These are phyloP conservation scores for Diadema setosum DNA, from an alignment of 35 echinoderm and acorn worm species.

Conservation along the genomic window DNA sequence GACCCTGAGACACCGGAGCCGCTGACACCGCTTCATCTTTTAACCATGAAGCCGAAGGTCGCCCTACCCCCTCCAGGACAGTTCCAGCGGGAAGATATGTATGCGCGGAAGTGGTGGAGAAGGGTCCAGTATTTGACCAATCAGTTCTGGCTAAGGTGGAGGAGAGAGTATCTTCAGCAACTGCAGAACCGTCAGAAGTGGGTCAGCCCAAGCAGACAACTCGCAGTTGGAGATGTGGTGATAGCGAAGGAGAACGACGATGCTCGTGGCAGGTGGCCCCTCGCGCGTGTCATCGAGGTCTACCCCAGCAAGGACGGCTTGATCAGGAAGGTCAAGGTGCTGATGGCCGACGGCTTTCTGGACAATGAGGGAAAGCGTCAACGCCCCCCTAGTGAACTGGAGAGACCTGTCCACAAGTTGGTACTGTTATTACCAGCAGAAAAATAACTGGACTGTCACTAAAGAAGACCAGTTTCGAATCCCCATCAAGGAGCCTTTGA, in stretches of 20 bases:
- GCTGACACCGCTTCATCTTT: conserved; percentile 28
- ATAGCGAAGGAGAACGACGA: conserved; percentile 7
- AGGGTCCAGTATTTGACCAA: conserved; percentile 47
- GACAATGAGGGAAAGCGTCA: background rate
- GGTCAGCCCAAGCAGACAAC: background rate
- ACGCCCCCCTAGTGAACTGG: background rate
- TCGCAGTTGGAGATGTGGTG: conserved; percentile 47
- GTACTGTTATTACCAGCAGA: background rate
- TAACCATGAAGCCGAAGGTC: conserved; percentile 62
- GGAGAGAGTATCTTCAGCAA: conserved; percentile 11
- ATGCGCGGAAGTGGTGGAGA: conserved; percentile 36
- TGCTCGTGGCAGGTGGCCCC: background rate
- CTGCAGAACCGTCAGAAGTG: conserved; percentile 39
- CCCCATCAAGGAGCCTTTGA: too few relatives aligned
- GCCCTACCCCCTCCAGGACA: conserved; percentile 56
- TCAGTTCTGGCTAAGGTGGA: conserved; percentile 55
- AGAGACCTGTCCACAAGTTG: background rate
- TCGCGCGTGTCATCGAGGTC: conserved; percentile 15
- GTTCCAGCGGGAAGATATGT: conserved; percentile 43
- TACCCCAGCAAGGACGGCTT: conserved; percentile 7
- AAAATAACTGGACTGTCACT: too few relatives aligned
- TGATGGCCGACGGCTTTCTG: background rate
- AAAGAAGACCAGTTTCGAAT: too few relatives aligned
- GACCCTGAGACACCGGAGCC: conserved; percentile 29
- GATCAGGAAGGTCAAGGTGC: conserved; percentile 16